Conservation (phyloP, 2,888 invertebrate genomes). For the Drosophila nigricruria region DNA sequence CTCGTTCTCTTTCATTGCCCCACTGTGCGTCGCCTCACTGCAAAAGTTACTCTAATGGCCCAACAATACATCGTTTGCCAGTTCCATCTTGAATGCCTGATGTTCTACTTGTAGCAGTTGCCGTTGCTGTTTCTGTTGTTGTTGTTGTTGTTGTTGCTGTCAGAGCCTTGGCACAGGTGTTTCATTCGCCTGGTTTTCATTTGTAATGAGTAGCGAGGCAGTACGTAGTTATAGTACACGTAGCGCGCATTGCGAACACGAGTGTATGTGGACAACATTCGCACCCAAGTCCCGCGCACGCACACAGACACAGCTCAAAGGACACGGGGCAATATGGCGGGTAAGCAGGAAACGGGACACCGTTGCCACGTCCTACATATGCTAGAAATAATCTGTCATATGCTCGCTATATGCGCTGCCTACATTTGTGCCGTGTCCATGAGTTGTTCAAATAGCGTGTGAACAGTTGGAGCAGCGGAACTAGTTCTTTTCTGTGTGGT, state of each 20-base stretch:
- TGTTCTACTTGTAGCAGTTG: constrained; percentile 8
- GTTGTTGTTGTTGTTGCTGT: constrained; percentile 48
- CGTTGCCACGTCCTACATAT: constrained; percentile 11
- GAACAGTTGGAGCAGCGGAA: not conserved
- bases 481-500: not conserved
- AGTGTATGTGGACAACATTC: constrained; percentile 23
- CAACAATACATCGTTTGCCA: constrained; percentile 57
- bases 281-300: constrained; percentile 33
- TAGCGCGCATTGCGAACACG: constrained; percentile 34
- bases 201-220: constrained; percentile 51
- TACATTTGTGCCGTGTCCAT: not conserved
- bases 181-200: constrained; percentile 41
- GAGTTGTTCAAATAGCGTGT: not conserved
- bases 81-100: constrained; percentile 35
- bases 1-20: not conserved
- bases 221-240: constrained; percentile 33
- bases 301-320: constrained; percentile 8
- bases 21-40: constrained; percentile 35
- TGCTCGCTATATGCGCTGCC: constrained; percentile 18
- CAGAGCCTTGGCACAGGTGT: constrained; percentile 70
- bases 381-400: constrained; percentile 33
- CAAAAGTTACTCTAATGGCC: constrained; percentile 60
- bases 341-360: constrained; percentile 9
- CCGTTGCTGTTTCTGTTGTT: not conserved
- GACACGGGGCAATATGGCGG: not conserved